Percentiles rank a stretch among this genome's conserved stretches.
Evolutionary conservation across 2,797 vertebrate species (phyloP).

Genomic region (Eulemur albifrons): DNA sequence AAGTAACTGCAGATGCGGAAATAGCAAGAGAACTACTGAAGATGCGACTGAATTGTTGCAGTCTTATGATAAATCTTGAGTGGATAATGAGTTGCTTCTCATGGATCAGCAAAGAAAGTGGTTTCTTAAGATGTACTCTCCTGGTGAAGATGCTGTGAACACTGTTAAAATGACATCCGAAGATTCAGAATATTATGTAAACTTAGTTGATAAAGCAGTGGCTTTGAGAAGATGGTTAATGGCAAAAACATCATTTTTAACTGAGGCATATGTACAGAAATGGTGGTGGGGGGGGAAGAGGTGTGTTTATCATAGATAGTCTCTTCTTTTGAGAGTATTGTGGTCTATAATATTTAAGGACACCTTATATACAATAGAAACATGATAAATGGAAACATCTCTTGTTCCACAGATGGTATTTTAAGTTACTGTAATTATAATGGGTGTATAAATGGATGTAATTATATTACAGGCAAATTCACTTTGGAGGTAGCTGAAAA

Average conservation of each 20-base stretch:
- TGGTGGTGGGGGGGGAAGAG: background rate
- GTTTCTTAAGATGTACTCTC: background rate
- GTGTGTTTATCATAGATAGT: fast-evolving
- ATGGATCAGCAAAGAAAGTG: background rate
- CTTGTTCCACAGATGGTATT: conserved; percentile 52
- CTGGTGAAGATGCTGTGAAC: background rate
- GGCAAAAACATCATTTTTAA: background rate
- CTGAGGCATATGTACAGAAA: background rate
- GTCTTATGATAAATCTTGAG: background rate
- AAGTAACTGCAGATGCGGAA: background rate
- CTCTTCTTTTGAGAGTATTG: background rate
- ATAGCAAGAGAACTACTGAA: background rate
- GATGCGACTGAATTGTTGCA: background rate
- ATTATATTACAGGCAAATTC: background rate
- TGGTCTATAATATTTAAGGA: background rate
- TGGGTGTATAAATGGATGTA: conserved; percentile 37
- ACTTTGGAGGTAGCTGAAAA: conserved; percentile 15
- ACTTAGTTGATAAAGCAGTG: background rate
- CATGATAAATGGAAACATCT: background rate
- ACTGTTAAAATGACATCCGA: background rate
- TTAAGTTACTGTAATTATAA: conserved; percentile 51
- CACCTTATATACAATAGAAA: background rate
- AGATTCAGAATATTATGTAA: background rate
- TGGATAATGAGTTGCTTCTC: background rate
- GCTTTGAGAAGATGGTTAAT: background rate